Base-by-base conservation (phyloP, 2,888 invertebrate species). In the Agonopterix arenella region DNA sequence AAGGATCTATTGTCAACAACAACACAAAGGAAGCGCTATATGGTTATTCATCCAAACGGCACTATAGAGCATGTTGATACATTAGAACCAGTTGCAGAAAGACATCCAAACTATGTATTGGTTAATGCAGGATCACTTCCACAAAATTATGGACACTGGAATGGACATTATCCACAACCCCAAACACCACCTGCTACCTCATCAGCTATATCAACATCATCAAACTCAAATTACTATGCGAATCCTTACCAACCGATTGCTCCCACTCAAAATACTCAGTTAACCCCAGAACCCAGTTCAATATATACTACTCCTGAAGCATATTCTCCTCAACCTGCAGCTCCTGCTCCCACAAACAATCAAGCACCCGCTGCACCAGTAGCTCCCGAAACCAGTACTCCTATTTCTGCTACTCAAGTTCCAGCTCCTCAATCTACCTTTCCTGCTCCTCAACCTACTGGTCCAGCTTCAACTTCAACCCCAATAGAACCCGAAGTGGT, bases 21-120 rank as follows among this genome's bases (percentile, higher is more conserved):
- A 48, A 59, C 55, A 50, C 57, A 56, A 11, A 48, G 56, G 13
- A 70, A 64, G 54, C 63, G 59, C 11, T 75, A 61, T 53, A 47
- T 74, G 42, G 56, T 81, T n/a, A 51, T 81, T 36, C 63, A 74
- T 54, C 56, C 70, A 11, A 64, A 78, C 58, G 78, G 76, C 42
- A 72, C 61, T 13, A 51, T 76, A 10, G 74, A 79, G 47, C 56
- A 73, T 44, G 50, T 71, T 5, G 69, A 81, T 48, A 57, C 60
- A 4, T 46, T 77, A 13, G 62, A 73, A 37, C 44, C 51, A 2
- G 52, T 68, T 28, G 44, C 60, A 9, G 52, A 59, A 44, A 60
- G 52, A 37, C 53, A 68, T 60, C 66, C 72, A 37, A 65, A 75
- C 46, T 61, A 64, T 38, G 44, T 65, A 40, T 52, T 68, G 41